A percentile compares a stretch with the other conserved stretches of the same genome.
phyloP scores from a whole-genome alignment of 1,140 invertebrate genomes.

The Trissolcus basalis region DNA sequence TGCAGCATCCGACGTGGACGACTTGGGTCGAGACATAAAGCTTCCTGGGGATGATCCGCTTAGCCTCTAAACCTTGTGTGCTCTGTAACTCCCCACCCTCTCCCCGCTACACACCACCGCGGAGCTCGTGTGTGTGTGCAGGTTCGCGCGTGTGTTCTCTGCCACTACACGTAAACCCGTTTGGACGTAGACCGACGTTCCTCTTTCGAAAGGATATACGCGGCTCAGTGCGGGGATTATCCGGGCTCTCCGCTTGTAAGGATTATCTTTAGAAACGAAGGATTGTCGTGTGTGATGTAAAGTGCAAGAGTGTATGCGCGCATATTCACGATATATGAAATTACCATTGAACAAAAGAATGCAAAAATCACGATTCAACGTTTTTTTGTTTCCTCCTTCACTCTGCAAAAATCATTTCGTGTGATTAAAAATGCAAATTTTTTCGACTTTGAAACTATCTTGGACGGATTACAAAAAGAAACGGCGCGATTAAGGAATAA shows the following conservation, averaged over 20 bases:
- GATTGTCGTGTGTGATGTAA: constrained; percentile 49
- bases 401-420: too few relatives aligned
- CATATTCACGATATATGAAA: constrained; percentile 45
- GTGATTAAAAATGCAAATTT: too few relatives aligned
- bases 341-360: constrained; percentile 22
- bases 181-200: constrained; percentile 45
- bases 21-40: constrained; percentile 71
- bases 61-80: constrained; percentile 75
- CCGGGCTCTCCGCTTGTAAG: constrained; percentile 72
- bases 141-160: constrained; percentile 30
- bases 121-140: constrained; percentile 25
- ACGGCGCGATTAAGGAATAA: too few relatives aligned
- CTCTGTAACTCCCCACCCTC: constrained; percentile 63
- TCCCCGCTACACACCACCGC: constrained; percentile 28
- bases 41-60: constrained; percentile 75
- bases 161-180: constrained; percentile 28
- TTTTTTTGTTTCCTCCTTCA: too few relatives aligned
- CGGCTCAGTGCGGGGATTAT: constrained; percentile 71
- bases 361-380: too few relatives aligned
- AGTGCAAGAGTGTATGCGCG: constrained; percentile 40
- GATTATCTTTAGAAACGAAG: constrained; percentile 70
- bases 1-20: constrained; percentile 63
- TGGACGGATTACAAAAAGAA: too few relatives aligned
- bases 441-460: too few relatives aligned
- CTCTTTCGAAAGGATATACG: constrained; percentile 59